These are phyloP conservation scores for Hirundichthys speculiger DNA, from an alignment of 2,113 vertebrate genomes.

Conservation along the genomic window DNA sequence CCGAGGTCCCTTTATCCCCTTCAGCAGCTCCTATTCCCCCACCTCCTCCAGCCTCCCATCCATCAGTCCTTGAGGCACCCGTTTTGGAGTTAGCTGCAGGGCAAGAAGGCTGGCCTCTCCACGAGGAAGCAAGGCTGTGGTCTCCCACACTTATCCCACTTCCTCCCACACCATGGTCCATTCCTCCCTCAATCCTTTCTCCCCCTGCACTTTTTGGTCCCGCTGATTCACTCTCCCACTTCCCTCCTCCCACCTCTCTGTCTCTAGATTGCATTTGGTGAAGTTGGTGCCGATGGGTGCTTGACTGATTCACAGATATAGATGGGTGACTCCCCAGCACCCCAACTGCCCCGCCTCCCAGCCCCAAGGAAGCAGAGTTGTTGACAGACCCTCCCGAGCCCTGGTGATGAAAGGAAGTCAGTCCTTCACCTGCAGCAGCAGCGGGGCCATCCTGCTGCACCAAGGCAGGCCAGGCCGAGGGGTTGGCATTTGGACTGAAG, in stretches of 20 bases:
- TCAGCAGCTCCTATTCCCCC: conserved; percentile 78
- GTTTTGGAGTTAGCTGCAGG: conserved; percentile 92
- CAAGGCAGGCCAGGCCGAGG: conserved; percentile 97
- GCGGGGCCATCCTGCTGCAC: conserved; percentile 89
- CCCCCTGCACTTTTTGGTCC: conserved; percentile 83
- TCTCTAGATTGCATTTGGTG: conserved; percentile 86
- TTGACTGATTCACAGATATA: conserved; percentile 84
- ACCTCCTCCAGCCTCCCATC: conserved; percentile 86
- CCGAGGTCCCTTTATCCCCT: conserved; percentile 85
- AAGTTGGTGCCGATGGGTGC: conserved; percentile 83
- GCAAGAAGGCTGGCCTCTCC: conserved; percentile 83
- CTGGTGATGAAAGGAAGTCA: conserved; percentile 77
- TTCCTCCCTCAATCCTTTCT: conserved; percentile 66
- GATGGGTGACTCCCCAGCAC: conserved; percentile 68
- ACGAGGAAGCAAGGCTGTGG: conserved; percentile 72
- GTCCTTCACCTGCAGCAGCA: conserved; percentile 72
- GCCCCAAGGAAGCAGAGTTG: conserved; percentile 70
- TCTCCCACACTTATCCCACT: conserved; percentile 65
- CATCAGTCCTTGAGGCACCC: conserved; percentile 91
- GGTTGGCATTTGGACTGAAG: conserved; percentile 99
- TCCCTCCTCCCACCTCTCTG: conserved; percentile 77
- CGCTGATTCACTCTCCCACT: conserved; percentile 77
- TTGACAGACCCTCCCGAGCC: conserved; percentile 77
- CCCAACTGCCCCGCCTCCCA: conserved; percentile 56
- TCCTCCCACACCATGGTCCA: conserved; percentile 73